These are phyloP conservation scores for Colletes gigas DNA, from an alignment of 1,140 invertebrate genomes.

Conservation along the genomic window DNA sequence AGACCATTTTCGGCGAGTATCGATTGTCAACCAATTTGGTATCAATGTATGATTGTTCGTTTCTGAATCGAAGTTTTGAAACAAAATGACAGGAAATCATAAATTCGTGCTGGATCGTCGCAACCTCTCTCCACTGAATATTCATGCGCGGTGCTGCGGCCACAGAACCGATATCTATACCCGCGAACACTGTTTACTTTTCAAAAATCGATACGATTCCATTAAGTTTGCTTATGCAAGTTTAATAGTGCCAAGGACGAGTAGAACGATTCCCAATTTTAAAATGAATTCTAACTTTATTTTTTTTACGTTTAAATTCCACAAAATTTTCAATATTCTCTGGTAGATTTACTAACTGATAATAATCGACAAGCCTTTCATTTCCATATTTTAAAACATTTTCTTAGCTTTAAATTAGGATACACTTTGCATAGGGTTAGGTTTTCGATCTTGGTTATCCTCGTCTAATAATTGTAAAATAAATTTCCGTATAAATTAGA, in stretches of 20 bases:
- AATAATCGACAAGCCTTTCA: too few relatives aligned
- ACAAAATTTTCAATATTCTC: too few relatives aligned
- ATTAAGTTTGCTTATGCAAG: background rate
- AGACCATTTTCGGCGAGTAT: too few relatives aligned
- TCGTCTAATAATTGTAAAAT: too few relatives aligned
- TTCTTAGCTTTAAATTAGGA: too few relatives aligned
- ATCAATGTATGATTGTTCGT: background rate
- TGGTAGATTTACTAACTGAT: too few relatives aligned
- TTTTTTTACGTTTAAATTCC: background rate
- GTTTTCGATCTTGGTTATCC: too few relatives aligned
- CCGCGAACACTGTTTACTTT: background rate
- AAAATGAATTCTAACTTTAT: background rate
- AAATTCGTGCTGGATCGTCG: background rate
- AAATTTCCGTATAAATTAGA: too few relatives aligned
- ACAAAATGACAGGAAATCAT: background rate
- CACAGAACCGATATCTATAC: background rate
- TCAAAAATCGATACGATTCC: background rate
- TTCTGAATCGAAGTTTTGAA: background rate
- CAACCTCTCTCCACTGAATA: background rate
- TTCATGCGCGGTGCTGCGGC: background rate
- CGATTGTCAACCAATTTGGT: too few relatives aligned
- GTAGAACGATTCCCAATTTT: background rate
- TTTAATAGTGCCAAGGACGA: background rate
- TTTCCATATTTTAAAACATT: too few relatives aligned
- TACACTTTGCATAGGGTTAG: too few relatives aligned